Evolutionary conservation across 2,797 vertebrate species (phyloP).

Genomic region (Eidolon dupreanum): DNA sequence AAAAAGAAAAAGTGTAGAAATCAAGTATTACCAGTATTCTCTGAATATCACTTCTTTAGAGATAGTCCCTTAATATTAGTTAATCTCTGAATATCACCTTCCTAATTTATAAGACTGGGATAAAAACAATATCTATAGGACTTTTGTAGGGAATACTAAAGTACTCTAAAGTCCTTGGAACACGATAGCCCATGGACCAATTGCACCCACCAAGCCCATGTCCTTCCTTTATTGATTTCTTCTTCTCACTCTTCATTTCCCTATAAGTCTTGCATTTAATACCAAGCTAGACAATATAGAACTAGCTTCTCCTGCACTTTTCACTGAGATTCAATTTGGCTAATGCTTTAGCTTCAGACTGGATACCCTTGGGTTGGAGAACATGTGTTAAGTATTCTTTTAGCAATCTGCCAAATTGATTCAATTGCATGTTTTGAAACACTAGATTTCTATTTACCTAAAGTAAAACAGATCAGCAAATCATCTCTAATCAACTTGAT

Average conservation of each 20-base stretch:
- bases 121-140: not conserved
- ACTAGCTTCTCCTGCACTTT: not conserved
- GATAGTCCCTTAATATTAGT: not conserved
- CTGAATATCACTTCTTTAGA: not conserved
- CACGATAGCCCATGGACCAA: too few species aligned
- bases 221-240: not conserved
- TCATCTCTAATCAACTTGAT: conserved; percentile 63
- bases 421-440: conserved; percentile 62
- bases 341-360: conserved; percentile 24
- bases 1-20: not conserved
- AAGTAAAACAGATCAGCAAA: conserved; percentile 70
- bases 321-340: conserved; percentile 28
- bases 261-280: not conserved
- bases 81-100: not conserved
- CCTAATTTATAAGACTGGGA: not conserved
- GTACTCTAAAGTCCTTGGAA: not conserved
- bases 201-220: not conserved
- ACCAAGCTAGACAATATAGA: conserved; percentile 3
- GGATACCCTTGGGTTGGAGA: conserved; percentile 45
- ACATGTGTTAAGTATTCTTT: conserved; percentile 65
- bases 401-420: conserved; percentile 59
- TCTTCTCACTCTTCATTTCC: not conserved
- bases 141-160: not conserved
- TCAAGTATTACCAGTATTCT: not conserved
- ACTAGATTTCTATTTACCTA: conserved; percentile 68